These are phyloP conservation scores for Diloba caeruleocephala DNA, from an alignment of 2,888 invertebrate genomes.

Conservation along the genomic window DNA sequence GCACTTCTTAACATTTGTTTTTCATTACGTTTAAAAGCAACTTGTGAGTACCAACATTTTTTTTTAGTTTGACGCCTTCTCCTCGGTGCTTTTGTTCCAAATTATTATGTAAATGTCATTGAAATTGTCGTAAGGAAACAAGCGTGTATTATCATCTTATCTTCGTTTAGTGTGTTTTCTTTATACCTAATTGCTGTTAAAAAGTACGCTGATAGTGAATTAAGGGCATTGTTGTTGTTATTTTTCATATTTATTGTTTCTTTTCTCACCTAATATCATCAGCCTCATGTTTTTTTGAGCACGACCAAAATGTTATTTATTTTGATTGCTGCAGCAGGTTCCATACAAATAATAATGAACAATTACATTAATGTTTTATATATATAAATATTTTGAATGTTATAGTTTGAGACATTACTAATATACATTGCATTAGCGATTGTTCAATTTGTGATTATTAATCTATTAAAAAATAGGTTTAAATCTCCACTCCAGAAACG, in stretches of 20 bases:
- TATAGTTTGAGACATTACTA: no score
- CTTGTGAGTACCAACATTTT: not conserved
- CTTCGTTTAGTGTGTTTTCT: conserved; percentile 59
- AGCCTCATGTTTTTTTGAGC: conserved; percentile 5
- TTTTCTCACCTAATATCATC: conserved; percentile 5
- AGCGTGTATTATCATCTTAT: conserved; percentile 62
- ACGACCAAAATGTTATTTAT: not conserved
- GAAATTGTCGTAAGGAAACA: conserved; percentile 66
- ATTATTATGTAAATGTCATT: conserved; percentile 71
- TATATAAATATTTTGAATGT: no score
- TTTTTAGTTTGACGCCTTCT: conserved; percentile 15
- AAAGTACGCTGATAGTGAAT: conserved; percentile 53
- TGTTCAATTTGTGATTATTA: no score
- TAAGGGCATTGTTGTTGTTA: conserved; percentile 55
- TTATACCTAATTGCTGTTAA: conserved; percentile 63
- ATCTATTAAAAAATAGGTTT: no score
- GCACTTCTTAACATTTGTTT: no score
- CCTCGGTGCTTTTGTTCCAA: conserved; percentile 58
- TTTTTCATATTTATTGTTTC: conserved; percentile 40
- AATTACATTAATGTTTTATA: no score
- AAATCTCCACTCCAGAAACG: no score
- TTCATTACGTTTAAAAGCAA: no score
- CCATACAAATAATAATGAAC: no score
- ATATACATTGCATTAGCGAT: no score
- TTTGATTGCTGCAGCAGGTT: not conserved